These are phyloP conservation scores for Pangasius mekongensis DNA, from an alignment of 2,797 vertebrate species.

Conservation along the genomic window DNA sequence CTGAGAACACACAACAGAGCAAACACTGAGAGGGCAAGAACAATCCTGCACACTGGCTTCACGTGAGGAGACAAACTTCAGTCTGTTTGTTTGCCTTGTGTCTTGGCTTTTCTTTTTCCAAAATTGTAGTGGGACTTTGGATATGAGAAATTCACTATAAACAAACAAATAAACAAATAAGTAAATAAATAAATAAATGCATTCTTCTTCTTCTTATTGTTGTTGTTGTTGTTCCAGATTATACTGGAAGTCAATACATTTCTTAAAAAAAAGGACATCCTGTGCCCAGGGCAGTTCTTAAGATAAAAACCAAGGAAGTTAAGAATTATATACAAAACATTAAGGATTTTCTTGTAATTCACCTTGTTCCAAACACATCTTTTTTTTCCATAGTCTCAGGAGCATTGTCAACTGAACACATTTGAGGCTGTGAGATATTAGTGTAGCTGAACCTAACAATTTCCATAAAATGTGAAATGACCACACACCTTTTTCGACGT, in stretches of 20 bases:
- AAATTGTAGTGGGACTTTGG: no score
- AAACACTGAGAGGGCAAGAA: conserved; percentile 6
- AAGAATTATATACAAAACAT: not conserved
- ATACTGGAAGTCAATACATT: not conserved
- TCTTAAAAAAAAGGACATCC: not conserved
- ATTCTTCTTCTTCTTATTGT: no score
- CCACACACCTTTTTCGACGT: conserved; percentile 81
- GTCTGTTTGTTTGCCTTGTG: not conserved
- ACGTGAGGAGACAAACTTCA: not conserved
- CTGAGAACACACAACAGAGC: conserved; percentile 27
- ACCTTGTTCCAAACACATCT: not conserved
- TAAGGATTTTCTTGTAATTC: not conserved
- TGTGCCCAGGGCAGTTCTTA: not conserved
- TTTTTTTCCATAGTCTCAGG: not conserved
- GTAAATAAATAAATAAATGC: no score
- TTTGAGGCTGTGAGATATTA: not conserved
- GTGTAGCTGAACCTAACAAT: not conserved
- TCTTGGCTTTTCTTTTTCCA: not conserved
- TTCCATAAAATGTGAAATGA: not conserved
- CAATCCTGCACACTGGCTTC: not conserved
- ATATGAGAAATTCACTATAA: not conserved
- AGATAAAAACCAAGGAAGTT: not conserved
- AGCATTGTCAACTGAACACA: not conserved
- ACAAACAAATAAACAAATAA: not conserved
- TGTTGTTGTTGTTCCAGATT: not conserved